Evolutionary conservation across 2,797 vertebrate species (phyloP).

Genomic region (Aldrovandia affinis): DNA sequence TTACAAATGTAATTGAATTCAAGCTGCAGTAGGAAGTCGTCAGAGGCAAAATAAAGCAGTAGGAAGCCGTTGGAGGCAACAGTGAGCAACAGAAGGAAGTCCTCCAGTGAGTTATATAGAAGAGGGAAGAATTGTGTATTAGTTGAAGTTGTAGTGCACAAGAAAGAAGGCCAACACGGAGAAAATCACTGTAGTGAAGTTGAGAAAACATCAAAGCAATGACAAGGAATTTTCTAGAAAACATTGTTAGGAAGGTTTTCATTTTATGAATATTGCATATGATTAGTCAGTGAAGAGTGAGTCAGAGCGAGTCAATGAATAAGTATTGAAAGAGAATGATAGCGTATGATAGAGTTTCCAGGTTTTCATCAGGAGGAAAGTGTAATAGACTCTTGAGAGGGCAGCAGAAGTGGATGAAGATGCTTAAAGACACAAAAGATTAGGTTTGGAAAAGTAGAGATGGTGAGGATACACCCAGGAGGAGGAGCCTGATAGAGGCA

Average conservation of each 20-base stretch:
- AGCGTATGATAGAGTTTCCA: too few relatives aligned
- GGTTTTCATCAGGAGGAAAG: neutral
- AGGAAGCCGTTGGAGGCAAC: neutral
- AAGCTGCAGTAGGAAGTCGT: neutral
- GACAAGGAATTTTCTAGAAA: neutral
- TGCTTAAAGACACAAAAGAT: too few relatives aligned
- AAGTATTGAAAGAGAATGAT: neutral
- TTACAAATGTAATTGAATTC: neutral
- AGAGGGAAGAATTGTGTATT: neutral
- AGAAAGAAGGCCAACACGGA: neutral
- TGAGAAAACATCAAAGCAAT: neutral
- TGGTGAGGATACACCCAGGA: too few relatives aligned
- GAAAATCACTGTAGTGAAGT: neutral
- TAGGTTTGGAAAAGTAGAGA: too few relatives aligned
- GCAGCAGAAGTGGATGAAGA: neutral
- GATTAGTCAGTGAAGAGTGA: neutral
- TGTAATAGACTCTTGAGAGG: neutral
- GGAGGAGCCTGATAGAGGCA: too few relatives aligned
- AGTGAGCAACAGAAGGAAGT: neutral
- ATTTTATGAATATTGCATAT: conserved; percentile 7
- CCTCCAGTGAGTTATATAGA: neutral
- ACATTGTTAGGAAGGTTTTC: neutral
- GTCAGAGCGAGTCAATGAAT: neutral
- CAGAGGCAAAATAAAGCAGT: neutral
- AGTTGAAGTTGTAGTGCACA: neutral